Evolutionary conservation across 2,113 vertebrate genomes (phyloP), one percentile per base, ranked within the genome.

Genomic region (Tilapia sparmanii): DNA sequence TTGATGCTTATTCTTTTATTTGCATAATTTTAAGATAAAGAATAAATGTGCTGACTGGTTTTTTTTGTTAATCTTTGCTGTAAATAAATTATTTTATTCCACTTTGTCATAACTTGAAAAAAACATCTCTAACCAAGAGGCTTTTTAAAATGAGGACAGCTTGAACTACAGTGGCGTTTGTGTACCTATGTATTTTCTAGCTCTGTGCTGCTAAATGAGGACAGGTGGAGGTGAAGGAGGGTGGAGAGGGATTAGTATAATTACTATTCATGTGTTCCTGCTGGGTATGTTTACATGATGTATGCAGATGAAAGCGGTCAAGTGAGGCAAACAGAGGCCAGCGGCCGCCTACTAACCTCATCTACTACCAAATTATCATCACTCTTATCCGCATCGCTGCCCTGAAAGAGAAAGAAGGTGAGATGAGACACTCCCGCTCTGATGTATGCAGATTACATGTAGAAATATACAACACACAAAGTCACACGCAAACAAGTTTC

Each of bases 351-450:
- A 95, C 96, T 89, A 86, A 97, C 96, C 96, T 96, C 98, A 88
- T 98, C 98, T 88, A 98, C 98, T 86, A 98, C 97, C 95, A 98
- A 94, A 95, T 98, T 98, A 95, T 98, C 98, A 80, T 98, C 98
- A 5, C 98, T 98, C 89, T 98, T 98, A 91, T 98, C 98, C 0
- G 97, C 98, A 5, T 98, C 98, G 1, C 98, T 98, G 92, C 97
- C 98, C 98, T 98, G 61, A 81, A 73, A 89, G 84, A 87, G 83
- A 71, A 80, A 59, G 16, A 84, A 22, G 76, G 82, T 24, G 73
- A 84, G 71, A 81, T 89, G 83, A 91, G 83, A 90, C 29, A 63
- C 61, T 85, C 52, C 38, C 24, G 22, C 38, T 80, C 47, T 91
- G 89, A 89, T 92, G 38, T 80, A 88, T 86, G 71, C 29, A 87